phyloP scores from a whole-genome alignment of 2,113 vertebrate genomes.

The Gavia stellata region DNA sequence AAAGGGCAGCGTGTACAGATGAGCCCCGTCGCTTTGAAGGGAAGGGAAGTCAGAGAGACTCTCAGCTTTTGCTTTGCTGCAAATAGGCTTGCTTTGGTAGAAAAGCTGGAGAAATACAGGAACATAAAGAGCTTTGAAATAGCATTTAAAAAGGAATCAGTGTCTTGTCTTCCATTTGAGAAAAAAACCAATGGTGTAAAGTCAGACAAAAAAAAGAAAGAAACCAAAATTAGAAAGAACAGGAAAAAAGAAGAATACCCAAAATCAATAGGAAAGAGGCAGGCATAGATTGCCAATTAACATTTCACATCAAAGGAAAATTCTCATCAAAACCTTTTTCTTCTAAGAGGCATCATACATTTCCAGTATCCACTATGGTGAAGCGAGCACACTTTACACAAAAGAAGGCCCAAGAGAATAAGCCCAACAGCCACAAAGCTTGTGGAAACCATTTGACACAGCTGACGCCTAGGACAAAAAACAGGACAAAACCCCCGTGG shows the following conservation, averaged over 20 bases:
- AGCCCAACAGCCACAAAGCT: not conserved
- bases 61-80: not conserved
- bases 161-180: not conserved
- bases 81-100: not conserved
- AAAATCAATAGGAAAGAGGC: not conserved
- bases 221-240: not conserved
- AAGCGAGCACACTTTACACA: not conserved
- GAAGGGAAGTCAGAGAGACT: not conserved
- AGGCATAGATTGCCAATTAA: constrained; percentile 6
- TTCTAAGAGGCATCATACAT: not conserved
- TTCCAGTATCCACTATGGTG: not conserved
- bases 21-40: not conserved
- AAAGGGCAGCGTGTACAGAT: not conserved
- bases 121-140: constrained; percentile 32
- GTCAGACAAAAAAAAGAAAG: not conserved
- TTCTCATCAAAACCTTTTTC: not conserved
- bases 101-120: not conserved
- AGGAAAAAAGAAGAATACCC: not conserved
- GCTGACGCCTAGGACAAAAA: not conserved
- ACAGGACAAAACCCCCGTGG: not conserved
- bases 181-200: not conserved
- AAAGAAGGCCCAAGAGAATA: not conserved
- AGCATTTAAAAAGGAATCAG: not conserved
- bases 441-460: not conserved
- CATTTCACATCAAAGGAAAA: not conserved